Conservation (phyloP, 2,797 vertebrate species). For the Antennarius maculatus region DNA sequence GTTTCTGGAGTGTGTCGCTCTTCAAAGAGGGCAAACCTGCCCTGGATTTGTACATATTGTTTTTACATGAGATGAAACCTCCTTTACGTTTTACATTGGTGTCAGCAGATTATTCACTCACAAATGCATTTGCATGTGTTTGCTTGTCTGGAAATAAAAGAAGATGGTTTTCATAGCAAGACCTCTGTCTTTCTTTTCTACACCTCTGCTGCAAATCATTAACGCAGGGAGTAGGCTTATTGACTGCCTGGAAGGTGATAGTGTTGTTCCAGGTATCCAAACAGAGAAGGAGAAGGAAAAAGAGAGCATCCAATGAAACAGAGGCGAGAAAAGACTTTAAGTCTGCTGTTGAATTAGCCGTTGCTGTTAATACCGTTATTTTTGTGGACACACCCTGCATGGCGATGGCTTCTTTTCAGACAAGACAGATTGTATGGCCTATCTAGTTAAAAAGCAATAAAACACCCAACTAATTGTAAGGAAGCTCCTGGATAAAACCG, state of each 20-base stretch:
- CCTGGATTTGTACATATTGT: slow-evolving; percentile 13
- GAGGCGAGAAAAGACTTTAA: not conserved
- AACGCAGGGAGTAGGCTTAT: slow-evolving; percentile 61
- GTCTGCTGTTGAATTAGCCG: slow-evolving; percentile 7
- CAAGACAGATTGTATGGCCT: slow-evolving; percentile 14
- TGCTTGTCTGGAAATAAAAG: slow-evolving; percentile 47
- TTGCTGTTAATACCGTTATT: slow-evolving; percentile 5
- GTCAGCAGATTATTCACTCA: slow-evolving; percentile 59
- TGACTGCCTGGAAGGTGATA: slow-evolving; percentile 64
- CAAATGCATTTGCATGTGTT: slow-evolving; percentile 57
- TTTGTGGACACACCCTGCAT: slow-evolving; percentile 9
- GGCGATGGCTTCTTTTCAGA: slow-evolving; percentile 2
- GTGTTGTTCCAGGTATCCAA: slow-evolving; percentile 49
- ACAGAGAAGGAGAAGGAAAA: slow-evolving; percentile 17
- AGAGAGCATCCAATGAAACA: not conserved
- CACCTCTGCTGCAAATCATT: slow-evolving; percentile 61
- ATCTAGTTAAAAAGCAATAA: slow-evolving; percentile 4
- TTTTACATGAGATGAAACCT: slow-evolving; percentile 26
- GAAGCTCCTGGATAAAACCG: slow-evolving; percentile 47
- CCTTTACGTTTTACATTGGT: slow-evolving; percentile 51
- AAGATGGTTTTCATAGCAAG: slow-evolving; percentile 60
- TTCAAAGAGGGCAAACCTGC: slow-evolving; percentile 43
- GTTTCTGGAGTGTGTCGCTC: slow-evolving; percentile 36
- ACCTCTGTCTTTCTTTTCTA: slow-evolving; percentile 67
- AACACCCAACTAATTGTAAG: slow-evolving; percentile 48